phyloP scores from a whole-genome alignment of 53 echinoderm and acorn worm species.

The Astropecten irregularis region DNA sequence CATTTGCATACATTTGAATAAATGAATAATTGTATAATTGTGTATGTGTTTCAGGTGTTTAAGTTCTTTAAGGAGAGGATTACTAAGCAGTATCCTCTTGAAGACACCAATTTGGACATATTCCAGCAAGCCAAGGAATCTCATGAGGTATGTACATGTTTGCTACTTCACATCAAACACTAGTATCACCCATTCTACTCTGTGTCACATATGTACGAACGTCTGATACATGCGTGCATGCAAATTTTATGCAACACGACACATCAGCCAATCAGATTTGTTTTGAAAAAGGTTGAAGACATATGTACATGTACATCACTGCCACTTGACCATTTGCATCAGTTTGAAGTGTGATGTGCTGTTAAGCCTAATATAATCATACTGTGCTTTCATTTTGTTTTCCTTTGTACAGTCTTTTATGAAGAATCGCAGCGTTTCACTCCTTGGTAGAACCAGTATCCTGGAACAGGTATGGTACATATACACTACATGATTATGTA shows the following conservation, averaged over 20 bases:
- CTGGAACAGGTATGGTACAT: constrained; percentile 57
- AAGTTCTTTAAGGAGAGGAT: constrained; percentile 80
- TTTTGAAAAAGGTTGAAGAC: too few species aligned
- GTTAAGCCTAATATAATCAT: too few species aligned
- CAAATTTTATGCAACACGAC: too few species aligned
- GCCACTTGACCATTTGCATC: too few species aligned
- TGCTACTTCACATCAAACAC: not conserved
- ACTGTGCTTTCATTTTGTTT: too few species aligned
- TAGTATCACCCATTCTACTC: not conserved
- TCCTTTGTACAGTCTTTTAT: constrained; percentile 75
- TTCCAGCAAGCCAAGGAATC: constrained; percentile 80
- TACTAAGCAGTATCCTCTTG: constrained; percentile 79
- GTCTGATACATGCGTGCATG: too few species aligned
- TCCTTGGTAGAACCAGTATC: constrained; percentile 72
- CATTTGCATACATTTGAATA: not conserved
- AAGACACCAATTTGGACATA: constrained; percentile 53
- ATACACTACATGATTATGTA: not conserved
- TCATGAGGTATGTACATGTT: constrained; percentile 61
- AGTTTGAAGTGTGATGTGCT: too few species aligned
- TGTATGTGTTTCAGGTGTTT: constrained; percentile 62
- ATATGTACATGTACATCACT: too few species aligned
- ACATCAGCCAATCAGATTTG: too few species aligned
- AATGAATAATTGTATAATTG: not conserved
- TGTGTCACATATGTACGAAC: too few species aligned
- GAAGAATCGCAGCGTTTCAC: constrained; percentile 72